Evolutionary conservation across 2,888 invertebrate genomes (phyloP), one percentile per base, ranked within the genome.

Genomic region (Zhengitettix transpicula): DNA sequence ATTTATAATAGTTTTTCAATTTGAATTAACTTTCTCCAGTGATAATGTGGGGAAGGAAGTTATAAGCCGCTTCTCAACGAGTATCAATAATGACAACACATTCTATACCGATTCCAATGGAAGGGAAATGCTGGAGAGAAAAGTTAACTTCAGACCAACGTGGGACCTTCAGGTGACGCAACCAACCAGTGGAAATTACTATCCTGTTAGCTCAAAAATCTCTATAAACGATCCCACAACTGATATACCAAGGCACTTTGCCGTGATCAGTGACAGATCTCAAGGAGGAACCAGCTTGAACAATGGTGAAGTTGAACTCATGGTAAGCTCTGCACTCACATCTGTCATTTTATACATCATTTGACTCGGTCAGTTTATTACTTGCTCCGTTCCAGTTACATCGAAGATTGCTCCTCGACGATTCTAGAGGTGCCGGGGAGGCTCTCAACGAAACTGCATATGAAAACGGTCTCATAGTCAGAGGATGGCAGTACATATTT

Each of bases 61-160:
- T 0, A 77, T 97, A 0, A 80, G 85, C 0, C 79, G 81, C 58
- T 94, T 87, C 67, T 74, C 75, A 9, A 83, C 85, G 0, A 47
- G 14, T 47, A 3, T 47, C 2, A 47, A n/a, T 14, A 47, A 47
- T 47, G 47, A 80, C 0, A 80, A 80, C 0, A 75, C 75, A 0
- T 98, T 97, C 71, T 93, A 84, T 69, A 98, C 97, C 0, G 98
- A 99, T 71, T 86, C 93, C 0, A 99, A 97, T 71, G 97, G 96
- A 0, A 77, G 97, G n/a, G 90, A 95, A 71, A 81, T 88, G 71
- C 67, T 95, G 40, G 81, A 83, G 67, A 76, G 96, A 42, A 77
- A 77, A 11, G 71, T 83, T 28, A 77, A 88, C 68, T 75, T 77
- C 61, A 75, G 94, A 14, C 85, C 88, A 0, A 85, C 89, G 0